Evolutionary conservation across 2,888 invertebrate genomes (phyloP).

Genomic region (Lacanobia wlatinum): DNA sequence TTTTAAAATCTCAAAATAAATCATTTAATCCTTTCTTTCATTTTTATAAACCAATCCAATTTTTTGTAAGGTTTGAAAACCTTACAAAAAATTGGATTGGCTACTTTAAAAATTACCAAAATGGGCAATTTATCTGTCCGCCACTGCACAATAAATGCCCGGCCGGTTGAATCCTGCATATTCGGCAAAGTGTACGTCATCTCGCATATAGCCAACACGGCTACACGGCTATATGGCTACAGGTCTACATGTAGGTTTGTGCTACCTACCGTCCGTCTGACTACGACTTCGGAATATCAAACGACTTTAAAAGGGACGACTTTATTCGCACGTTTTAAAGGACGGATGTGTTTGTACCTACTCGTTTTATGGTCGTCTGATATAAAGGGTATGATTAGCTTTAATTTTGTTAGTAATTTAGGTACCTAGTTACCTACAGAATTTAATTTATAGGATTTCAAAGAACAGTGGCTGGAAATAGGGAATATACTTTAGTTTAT

Average conservation of each 20-base stretch:
- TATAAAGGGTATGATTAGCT: conserved; percentile 23
- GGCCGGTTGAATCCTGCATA: conserved; percentile 56
- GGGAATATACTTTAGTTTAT: neutral
- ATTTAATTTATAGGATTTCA: neutral
- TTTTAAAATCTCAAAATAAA: neutral
- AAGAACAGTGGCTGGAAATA: neutral
- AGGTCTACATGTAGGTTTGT: conserved; percentile 50
- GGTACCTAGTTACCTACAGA: neutral
- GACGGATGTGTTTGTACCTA: conserved; percentile 53
- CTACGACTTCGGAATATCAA: conserved; percentile 76
- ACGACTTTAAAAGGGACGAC: conserved; percentile 67
- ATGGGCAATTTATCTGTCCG: conserved; percentile 33
- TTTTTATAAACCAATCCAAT: no score
- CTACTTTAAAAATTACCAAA: neutral
- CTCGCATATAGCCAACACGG: conserved; percentile 37
- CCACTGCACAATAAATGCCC: conserved; percentile 45
- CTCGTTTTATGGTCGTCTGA: conserved; percentile 14
- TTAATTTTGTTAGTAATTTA: neutral
- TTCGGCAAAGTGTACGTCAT: conserved; percentile 62
- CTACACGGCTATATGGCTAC: conserved; percentile 19
- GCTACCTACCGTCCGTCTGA: conserved; percentile 73
- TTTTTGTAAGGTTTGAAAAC: neutral
- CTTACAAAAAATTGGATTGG: no score
- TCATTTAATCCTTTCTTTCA: rapidly evolving
- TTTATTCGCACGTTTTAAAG: conserved; percentile 62